Base-by-base conservation (phyloP, 2,797 vertebrate genomes). In the Botia almorhae region DNA sequence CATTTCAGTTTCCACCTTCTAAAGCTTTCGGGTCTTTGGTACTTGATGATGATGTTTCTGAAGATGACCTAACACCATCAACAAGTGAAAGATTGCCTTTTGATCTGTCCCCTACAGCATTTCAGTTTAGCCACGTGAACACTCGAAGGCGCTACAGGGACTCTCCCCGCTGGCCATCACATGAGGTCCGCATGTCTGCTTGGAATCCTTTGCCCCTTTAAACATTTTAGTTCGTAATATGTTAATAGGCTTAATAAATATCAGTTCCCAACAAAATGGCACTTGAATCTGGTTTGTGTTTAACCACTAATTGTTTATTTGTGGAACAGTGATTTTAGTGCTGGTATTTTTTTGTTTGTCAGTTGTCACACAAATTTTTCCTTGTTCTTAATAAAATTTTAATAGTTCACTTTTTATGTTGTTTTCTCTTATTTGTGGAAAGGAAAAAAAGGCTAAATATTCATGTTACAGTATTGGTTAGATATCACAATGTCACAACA, bases 81-180 rank as follows among this genome's bases (percentile, higher is more conserved):
- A 63, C 46, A 29, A 19, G 7, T 51, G 81, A 83, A 13, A 33
- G 14, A 6, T 51, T 48, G 14, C 56, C 80, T 17, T 69, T 72
- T 12, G 80, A 82, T 29, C 61, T 81, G 16, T 84, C 87, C 4
- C 74, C 83, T 53, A 69, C 82, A 2, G 6, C 56, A 36, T 79
- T 86, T 73, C 76, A 82, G 21, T 85, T 86, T 53, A 77, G 33
- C 7, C 53, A 29, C n/a, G 73, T 46, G 29, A 67, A 19, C 84
- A 69, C 73, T 39, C 86, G 78, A 74, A 84, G 87, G 80, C 84
- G 39, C 71, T 88, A 89, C 21, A 82, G 88, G 78, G 86, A 89
- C 65, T 89, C 88, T 26, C 88, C 88, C 7, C 86, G 87, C 69
- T 88, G 88, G 88, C 87, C 84, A 6, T 72, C 86, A 0, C 82